Evolutionary conservation across 2,797 vertebrate genomes (phyloP).

Genomic region (Acanthurus tractus): DNA sequence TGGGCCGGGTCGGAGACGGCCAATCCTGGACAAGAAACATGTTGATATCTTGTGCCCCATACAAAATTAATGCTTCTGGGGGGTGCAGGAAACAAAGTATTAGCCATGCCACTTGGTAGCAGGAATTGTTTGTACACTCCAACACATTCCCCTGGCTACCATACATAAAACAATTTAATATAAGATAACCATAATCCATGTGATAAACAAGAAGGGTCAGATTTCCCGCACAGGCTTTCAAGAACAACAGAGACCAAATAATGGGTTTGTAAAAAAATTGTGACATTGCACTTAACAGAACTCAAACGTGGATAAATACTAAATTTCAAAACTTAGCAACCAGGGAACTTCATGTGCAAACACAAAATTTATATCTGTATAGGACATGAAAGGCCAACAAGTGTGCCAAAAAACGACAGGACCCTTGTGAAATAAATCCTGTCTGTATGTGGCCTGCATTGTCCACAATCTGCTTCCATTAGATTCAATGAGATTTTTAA

Average conservation of each 20-base stretch:
- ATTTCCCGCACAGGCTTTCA: slow-evolving; percentile 11
- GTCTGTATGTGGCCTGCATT: slow-evolving; percentile 37
- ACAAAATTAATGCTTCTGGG: slow-evolving; percentile 26
- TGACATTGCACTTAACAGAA: not conserved
- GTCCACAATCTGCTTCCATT: slow-evolving; percentile 33
- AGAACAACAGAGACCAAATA: slow-evolving; percentile 10
- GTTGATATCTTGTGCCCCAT: slow-evolving; percentile 17
- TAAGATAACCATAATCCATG: not conserved
- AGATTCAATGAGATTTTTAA: slow-evolving; percentile 24
- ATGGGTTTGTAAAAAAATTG: not conserved
- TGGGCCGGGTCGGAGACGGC: slow-evolving; percentile 44
- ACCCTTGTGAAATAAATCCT: slow-evolving; percentile 43
- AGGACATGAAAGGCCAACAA: not conserved
- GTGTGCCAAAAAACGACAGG: slow-evolving; percentile 25
- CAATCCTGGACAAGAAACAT: slow-evolving; percentile 71
- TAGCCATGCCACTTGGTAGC: slow-evolving; percentile 5
- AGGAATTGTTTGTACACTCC: slow-evolving; percentile 16
- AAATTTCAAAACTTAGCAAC: not conserved
- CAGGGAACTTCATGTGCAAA: not conserved
- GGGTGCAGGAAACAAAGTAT: slow-evolving; percentile 15
- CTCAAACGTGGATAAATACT: not conserved
- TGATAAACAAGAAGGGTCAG: not conserved
- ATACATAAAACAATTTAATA: slow-evolving; percentile 13
- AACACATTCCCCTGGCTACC: slow-evolving; percentile 4
- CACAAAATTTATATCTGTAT: not conserved